These are phyloP conservation scores for Thecophora atra DNA, from an alignment of 2,888 invertebrate genomes.

Conservation along the genomic window DNA sequence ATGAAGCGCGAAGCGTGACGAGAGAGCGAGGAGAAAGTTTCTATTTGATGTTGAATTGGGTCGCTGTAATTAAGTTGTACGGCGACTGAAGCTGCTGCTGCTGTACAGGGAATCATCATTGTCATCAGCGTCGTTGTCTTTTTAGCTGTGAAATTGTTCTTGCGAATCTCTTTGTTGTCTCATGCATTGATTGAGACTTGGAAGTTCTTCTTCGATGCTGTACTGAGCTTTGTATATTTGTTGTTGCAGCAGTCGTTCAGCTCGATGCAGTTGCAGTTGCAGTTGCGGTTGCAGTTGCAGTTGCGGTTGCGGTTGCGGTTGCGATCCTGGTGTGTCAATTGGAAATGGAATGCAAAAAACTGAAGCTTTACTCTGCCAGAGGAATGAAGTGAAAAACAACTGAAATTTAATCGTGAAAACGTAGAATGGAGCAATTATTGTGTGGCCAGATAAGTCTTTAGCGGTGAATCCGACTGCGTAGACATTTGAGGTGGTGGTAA, in stretches of 20 bases:
- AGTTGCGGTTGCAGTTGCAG: constrained; percentile 6
- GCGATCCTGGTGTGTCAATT: too few species aligned
- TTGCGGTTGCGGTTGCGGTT: background rate
- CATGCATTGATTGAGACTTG: background rate
- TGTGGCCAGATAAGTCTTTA: too few species aligned
- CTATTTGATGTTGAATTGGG: background rate
- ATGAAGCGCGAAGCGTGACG: background rate
- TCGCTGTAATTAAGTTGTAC: background rate
- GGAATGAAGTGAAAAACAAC: too few species aligned
- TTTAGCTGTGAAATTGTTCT: background rate
- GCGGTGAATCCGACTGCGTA: too few species aligned
- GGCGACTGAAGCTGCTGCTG: background rate
- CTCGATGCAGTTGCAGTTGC: background rate
- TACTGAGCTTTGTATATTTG: too few species aligned
- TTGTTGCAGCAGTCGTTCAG: background rate
- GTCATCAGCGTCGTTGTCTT: background rate
- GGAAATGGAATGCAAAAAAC: constrained; percentile 7
- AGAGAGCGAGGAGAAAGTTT: background rate
- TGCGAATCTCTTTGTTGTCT: background rate
- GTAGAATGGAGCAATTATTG: too few species aligned
- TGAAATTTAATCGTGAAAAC: too few species aligned
- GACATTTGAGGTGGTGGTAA: too few species aligned
- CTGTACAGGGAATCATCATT: background rate
- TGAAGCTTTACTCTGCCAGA: too few species aligned
- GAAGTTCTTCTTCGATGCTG: too few species aligned